Percentiles rank a stretch among this genome's conserved stretches.
These are phyloP conservation scores for Adela reaumurella DNA, from an alignment of 2,888 invertebrate species.

Conservation along the genomic window DNA sequence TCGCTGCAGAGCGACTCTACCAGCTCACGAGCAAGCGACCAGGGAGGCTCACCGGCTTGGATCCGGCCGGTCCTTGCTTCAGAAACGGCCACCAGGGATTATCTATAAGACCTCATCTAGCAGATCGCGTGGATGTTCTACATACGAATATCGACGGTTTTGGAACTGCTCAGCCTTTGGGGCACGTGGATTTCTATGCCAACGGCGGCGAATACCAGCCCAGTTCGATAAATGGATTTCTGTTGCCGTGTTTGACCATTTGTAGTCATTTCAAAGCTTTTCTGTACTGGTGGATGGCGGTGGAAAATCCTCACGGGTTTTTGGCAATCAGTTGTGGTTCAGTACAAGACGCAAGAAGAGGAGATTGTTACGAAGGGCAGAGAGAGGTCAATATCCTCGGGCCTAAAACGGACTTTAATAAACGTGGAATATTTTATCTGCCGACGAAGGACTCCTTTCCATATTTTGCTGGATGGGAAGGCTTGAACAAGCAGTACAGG, in stretches of 20 bases:
- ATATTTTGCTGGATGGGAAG: slow-evolving; percentile 28
- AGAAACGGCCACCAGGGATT: slow-evolving; percentile 26
- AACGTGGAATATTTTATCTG: slow-evolving; percentile 35
- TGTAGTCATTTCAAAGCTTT: slow-evolving; percentile 40
- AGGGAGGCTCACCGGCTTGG: slow-evolving; percentile 31
- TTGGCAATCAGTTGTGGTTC: slow-evolving; percentile 28
- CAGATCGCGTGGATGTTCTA: slow-evolving; percentile 30
- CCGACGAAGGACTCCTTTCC: slow-evolving; percentile 27
- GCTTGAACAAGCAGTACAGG: slow-evolving; percentile 22
- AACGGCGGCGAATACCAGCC: slow-evolving; percentile 47
- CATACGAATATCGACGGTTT: slow-evolving; percentile 46
- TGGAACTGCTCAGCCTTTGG: slow-evolving; percentile 34
- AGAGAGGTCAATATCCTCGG: slow-evolving; percentile 27
- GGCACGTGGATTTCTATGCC: slow-evolving; percentile 39
- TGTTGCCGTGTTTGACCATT: slow-evolving; percentile 35
- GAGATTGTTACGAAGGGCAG: slow-evolving; percentile 25
- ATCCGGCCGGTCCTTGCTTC: slow-evolving; percentile 47
- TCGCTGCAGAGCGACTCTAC: slow-evolving; percentile 26
- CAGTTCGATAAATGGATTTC: slow-evolving; percentile 24
- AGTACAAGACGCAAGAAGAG: slow-evolving; percentile 25
- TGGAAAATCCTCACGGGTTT: slow-evolving; percentile 27
- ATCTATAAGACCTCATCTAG: slow-evolving; percentile 25
- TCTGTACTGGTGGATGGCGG: slow-evolving; percentile 28
- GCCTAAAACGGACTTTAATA: slow-evolving; percentile 31
- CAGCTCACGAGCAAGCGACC: slow-evolving; percentile 28